Conservation (phyloP, 2,113 vertebrate species). For the Apteryx mantelli region DNA sequence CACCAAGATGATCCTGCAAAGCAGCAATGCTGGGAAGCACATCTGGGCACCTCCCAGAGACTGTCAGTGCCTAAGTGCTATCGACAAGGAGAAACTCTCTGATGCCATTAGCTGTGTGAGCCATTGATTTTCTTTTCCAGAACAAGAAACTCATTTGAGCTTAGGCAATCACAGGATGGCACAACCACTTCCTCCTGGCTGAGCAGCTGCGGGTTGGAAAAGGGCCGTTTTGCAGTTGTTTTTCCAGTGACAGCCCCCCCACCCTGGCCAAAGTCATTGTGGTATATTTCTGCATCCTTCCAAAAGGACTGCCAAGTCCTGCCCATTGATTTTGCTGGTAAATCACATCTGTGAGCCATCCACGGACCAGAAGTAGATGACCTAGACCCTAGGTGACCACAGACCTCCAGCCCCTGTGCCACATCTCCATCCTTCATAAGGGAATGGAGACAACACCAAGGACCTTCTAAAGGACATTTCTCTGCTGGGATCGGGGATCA, state of each 20-base stretch:
- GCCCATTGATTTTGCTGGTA: rapidly evolving
- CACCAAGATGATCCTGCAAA: not conserved
- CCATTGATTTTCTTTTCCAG: slow-evolving; percentile 30
- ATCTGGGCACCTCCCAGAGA: not conserved
- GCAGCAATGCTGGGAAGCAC: not conserved
- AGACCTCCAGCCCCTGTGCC: not conserved
- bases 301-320: not conserved
- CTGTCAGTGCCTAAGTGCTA: slow-evolving; percentile 10
- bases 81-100: slow-evolving; percentile 13
- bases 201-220: not conserved
- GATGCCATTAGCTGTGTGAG: not conserved
- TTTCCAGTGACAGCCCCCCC: not conserved
- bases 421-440: rapidly evolving
- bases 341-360: not conserved
- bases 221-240: not conserved
- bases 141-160: slow-evolving; percentile 32
- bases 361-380: not conserved
- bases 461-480: not conserved
- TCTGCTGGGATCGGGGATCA: not conserved
- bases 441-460: not conserved
- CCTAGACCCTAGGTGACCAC: not conserved
- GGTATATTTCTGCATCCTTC: not conserved
- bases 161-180: slow-evolving; percentile 24
- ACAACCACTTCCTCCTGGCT: not conserved
- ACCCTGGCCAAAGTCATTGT: not conserved